A percentile compares a stretch with the other conserved stretches of the same genome.
These are phyloP conservation scores for Somateria mollissima DNA, from an alignment of 2,797 vertebrate genomes.

Conservation along the genomic window DNA sequence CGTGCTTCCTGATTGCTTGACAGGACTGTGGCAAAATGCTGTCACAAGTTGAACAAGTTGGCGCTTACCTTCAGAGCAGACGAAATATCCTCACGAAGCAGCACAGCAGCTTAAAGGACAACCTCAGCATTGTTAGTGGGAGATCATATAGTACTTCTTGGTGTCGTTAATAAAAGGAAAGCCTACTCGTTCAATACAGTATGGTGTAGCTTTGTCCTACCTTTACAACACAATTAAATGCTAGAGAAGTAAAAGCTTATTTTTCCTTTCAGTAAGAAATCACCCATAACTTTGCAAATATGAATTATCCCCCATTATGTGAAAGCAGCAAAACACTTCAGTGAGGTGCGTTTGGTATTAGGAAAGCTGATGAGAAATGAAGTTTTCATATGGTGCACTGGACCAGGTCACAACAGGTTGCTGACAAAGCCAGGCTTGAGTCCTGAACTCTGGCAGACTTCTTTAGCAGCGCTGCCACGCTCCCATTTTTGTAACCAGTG, in stretches of 20 bases:
- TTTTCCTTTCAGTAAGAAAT: not conserved
- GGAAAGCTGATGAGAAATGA: not conserved
- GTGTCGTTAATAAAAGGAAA: not conserved
- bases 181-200: not conserved
- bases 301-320: accelerated
- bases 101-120: not conserved
- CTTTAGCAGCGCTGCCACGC: accelerated
- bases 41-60: not conserved
- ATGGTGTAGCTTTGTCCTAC: not conserved
- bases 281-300: not conserved
- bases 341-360: not conserved
- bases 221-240: not conserved
- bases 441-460: not conserved
- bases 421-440: not conserved
- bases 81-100: not conserved
- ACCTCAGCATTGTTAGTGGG: not conserved
- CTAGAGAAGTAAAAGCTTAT: not conserved
- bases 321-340: not conserved
- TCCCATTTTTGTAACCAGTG: not conserved
- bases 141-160: accelerated
- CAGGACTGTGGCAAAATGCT: not conserved
- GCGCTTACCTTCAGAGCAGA: not conserved
- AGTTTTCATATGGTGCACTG: not conserved
- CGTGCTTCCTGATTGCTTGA: not conserved
- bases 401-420: not conserved